phyloP scores from a whole-genome alignment of 2,888 invertebrate genomes.

The Phortica okadai region DNA sequence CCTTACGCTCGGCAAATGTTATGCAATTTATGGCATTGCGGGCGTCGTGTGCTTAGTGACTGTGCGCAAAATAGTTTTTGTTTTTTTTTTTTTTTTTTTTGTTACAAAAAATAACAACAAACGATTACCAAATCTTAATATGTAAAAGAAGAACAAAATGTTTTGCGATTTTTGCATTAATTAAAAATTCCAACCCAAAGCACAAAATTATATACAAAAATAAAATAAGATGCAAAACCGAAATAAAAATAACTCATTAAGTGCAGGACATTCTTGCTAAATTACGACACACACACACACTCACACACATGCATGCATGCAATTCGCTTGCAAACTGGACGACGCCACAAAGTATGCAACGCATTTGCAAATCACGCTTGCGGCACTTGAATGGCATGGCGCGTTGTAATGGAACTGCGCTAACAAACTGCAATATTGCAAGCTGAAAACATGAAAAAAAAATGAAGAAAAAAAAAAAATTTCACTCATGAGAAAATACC shows the following conservation, averaged over 20 bases:
- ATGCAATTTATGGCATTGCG: conserved; percentile 55
- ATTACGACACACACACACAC: conserved; percentile 45
- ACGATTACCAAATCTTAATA: not conserved
- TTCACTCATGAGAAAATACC: too few relatives aligned
- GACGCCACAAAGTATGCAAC: conserved; percentile 70
- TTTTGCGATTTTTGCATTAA: conserved; percentile 60
- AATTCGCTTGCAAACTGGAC: conserved; percentile 39
- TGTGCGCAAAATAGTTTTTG: not conserved
- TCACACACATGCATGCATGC: conserved; percentile 34
- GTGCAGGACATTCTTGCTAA: conserved; percentile 68
- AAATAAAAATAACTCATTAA: conserved; percentile 71
- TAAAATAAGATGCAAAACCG: conserved; percentile 6
- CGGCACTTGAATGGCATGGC: conserved; percentile 58
- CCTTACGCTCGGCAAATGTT: conserved; percentile 37
- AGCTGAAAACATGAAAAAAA: conserved; percentile 31
- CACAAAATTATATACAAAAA: conserved; percentile 38
- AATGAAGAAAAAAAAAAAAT: too few relatives aligned
- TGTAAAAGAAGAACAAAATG: conserved; percentile 44
- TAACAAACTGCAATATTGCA: conserved; percentile 33
- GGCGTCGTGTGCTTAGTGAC: not conserved
- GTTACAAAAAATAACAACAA: conserved; percentile 3
- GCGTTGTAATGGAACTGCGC: conserved; percentile 60
- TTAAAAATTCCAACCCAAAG: conserved; percentile 69
- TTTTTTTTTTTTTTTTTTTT: not conserved
- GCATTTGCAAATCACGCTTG: conserved; percentile 74